phyloP scores from a whole-genome alignment of 2,797 vertebrate genomes.

The Lophius americanus region DNA sequence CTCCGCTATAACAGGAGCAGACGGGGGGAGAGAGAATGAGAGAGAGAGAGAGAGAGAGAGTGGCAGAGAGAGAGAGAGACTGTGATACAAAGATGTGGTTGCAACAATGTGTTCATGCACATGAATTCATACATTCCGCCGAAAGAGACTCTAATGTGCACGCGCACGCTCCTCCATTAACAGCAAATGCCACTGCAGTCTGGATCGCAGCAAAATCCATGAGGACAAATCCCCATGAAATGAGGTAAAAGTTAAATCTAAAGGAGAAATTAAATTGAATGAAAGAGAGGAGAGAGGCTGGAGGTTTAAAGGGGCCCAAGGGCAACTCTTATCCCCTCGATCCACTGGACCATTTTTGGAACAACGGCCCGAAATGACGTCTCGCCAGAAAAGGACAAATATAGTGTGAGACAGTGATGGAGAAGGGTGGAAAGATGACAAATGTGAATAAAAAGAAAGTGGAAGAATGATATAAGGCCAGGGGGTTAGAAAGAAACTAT shows the following conservation, averaged over 20 bases:
- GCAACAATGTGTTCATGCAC: neutral
- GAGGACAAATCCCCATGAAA: slow-evolving; percentile 78
- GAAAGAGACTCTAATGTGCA: neutral
- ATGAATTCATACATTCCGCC: neutral
- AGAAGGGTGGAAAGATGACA: slow-evolving; percentile 17
- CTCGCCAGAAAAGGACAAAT: slow-evolving; percentile 49
- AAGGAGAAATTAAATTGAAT: slow-evolving; percentile 67
- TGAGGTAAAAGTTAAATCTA: slow-evolving; percentile 72
- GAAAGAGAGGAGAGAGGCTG: slow-evolving; percentile 32
- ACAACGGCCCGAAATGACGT: slow-evolving; percentile 49
- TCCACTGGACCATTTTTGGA: slow-evolving; percentile 51
- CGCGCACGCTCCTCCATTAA: slow-evolving; percentile 58
- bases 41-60: neutral
- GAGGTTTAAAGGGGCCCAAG: slow-evolving; percentile 46
- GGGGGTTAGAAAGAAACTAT: slow-evolving; percentile 1
- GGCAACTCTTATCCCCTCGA: slow-evolving; percentile 60
- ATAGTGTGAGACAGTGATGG: slow-evolving; percentile 4
- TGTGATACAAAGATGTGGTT: slow-evolving; percentile 47
- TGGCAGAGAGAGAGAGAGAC: neutral
- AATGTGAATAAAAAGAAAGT: slow-evolving; percentile 16
- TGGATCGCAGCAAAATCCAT: slow-evolving; percentile 75
- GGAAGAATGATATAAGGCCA: neutral
- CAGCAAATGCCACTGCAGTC: slow-evolving; percentile 66
- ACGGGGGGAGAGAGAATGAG: neutral
- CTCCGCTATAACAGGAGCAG: slow-evolving; percentile 44